Percentiles rank a stretch among this genome's conserved stretches.
Conservation (phyloP, 2,888 invertebrate genomes). For the Zaprionus lineosus region DNA sequence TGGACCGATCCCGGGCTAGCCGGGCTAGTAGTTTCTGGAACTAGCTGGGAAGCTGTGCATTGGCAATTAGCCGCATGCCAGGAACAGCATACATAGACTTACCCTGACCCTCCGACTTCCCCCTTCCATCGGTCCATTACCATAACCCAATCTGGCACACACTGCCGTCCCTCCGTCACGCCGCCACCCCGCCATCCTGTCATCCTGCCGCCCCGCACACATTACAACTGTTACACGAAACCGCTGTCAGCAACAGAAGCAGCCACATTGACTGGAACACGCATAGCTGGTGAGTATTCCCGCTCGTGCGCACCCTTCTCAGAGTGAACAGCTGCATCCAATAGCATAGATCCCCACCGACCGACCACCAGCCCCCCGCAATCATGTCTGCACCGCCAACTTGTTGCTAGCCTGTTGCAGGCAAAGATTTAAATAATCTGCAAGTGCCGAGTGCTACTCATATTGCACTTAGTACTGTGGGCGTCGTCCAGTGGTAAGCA, state of each 20-base stretch:
- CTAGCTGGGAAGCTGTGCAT: conserved; percentile 30
- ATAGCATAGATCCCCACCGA: no score
- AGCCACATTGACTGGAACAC: not conserved
- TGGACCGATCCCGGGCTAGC: conserved; percentile 11
- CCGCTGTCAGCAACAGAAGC: not conserved
- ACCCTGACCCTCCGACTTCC: no score
- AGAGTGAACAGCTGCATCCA: not conserved
- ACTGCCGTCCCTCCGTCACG: not conserved
- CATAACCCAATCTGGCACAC: no score
- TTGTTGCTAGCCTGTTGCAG: conserved; percentile 34
- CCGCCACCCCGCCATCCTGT: not conserved
- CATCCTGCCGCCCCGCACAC: not conserved
- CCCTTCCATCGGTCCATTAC: no score
- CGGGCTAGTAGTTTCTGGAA: not conserved
- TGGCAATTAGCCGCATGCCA: conserved; percentile 54
- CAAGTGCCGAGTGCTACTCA: conserved; percentile 65
- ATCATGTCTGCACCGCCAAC: not conserved
- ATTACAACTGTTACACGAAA: no score
- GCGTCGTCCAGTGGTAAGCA: conserved; percentile 43
- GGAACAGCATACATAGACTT: conserved; percentile 6
- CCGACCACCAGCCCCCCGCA: not conserved
- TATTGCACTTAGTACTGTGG: conserved; percentile 71
- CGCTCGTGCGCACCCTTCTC: not conserved
- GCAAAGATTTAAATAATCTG: conserved; percentile 62
- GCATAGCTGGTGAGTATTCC: not conserved